phyloP scores from a whole-genome alignment of 2,113 vertebrate species.

The Gnathonemus longibarbis region DNA sequence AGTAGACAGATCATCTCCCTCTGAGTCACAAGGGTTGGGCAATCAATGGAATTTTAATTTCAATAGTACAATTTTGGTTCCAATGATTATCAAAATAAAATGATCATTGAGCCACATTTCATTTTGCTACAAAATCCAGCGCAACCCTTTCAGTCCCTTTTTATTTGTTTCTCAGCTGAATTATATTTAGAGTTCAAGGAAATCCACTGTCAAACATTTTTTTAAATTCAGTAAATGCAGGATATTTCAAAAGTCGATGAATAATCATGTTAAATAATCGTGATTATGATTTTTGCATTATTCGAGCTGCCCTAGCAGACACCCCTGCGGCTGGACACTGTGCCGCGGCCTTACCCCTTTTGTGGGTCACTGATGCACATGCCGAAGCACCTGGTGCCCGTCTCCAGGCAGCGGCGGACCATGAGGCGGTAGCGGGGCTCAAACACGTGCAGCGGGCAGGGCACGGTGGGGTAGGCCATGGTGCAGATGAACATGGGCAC shows the following conservation, averaged over 20 bases:
- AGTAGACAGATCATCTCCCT: background rate
- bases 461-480: slow-evolving; percentile 98
- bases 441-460: slow-evolving; percentile 95
- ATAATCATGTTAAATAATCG: background rate
- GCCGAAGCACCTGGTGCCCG: slow-evolving; percentile 88
- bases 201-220: background rate
- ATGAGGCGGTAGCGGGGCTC: slow-evolving; percentile 95
- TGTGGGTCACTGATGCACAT: slow-evolving; percentile 88
- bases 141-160: too few relatives aligned
- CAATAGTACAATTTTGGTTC: too few relatives aligned
- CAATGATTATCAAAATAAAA: too few relatives aligned
- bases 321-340: background rate
- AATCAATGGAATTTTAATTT: too few relatives aligned
- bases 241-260: too few relatives aligned
- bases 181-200: background rate
- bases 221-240: background rate
- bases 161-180: background rate
- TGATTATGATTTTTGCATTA: background rate
- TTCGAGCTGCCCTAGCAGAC: background rate
- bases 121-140: background rate
- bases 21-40: background rate
- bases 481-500: slow-evolving; percentile 97
- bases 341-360: slow-evolving; percentile 63
- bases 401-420: slow-evolving; percentile 95
- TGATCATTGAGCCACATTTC: background rate